phyloP scores from a whole-genome alignment of 2,797 vertebrate genomes.

The Sparidentex hasta region DNA sequence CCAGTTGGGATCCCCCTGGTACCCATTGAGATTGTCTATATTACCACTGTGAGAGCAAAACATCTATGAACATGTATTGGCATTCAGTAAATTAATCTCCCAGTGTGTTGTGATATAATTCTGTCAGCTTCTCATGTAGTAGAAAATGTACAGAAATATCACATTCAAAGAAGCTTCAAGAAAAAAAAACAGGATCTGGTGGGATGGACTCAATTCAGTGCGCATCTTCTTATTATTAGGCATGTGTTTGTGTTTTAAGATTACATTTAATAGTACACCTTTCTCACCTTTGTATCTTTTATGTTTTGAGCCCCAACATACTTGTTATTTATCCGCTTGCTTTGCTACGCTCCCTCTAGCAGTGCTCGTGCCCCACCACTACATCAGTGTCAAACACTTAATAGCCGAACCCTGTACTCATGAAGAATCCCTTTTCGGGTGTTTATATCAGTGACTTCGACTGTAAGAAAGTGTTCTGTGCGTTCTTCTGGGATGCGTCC shows the following conservation, averaged over 20 bases:
- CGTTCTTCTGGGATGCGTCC: slow-evolving; percentile 46
- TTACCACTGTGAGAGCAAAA: background rate
- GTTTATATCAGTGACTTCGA: slow-evolving; percentile 38
- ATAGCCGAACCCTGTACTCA: slow-evolving; percentile 38
- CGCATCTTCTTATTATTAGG: background rate
- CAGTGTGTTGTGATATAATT: background rate
- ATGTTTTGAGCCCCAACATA: slow-evolving; percentile 3
- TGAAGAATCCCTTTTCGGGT: slow-evolving; percentile 23
- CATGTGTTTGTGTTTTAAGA: slow-evolving; percentile 1
- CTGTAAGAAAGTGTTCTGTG: slow-evolving; percentile 14
- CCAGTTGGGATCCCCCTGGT: background rate
- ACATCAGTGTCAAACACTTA: slow-evolving; percentile 39
- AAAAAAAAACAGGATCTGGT: background rate
- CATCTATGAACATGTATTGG: background rate
- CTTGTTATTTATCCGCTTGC: slow-evolving; percentile 31
- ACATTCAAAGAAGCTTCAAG: background rate
- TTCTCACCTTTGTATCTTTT: background rate
- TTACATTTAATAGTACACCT: background rate
- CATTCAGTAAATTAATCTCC: background rate
- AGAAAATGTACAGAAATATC: background rate
- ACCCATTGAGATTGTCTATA: slow-evolving; percentile 4
- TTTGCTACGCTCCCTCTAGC: slow-evolving; percentile 15
- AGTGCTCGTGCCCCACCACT: slow-evolving; percentile 7
- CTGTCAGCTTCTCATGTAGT: background rate
- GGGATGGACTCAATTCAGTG: background rate